phyloP scores from a whole-genome alignment of 2,113 vertebrate genomes.

The Tonatia bakeri region DNA sequence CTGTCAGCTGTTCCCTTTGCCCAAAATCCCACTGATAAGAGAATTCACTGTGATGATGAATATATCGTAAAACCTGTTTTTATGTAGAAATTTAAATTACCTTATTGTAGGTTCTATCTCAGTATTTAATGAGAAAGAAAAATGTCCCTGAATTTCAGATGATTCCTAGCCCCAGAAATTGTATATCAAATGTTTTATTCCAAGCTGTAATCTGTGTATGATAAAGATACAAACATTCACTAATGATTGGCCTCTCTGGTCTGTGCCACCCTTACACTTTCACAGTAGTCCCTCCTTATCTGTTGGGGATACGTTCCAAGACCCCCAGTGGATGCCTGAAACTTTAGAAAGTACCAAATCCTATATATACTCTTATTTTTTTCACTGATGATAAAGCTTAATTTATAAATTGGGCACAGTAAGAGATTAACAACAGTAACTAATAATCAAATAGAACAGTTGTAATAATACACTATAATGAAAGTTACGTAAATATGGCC shows the following conservation, averaged over 20 bases:
- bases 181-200: constrained; percentile 9
- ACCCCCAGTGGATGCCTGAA: neutral
- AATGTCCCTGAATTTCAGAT: constrained; percentile 4
- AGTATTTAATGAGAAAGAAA: neutral
- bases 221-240: neutral
- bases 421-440: neutral
- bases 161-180: neutral
- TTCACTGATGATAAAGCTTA: neutral
- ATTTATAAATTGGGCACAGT: neutral
- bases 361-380: neutral
- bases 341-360: neutral
- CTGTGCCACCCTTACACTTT: neutral
- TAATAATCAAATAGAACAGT: neutral
- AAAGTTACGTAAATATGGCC: neutral
- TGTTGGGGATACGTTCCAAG: neutral
- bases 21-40: neutral
- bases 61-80: neutral
- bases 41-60: neutral
- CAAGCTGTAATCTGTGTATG: neutral
- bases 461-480: neutral
- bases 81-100: neutral
- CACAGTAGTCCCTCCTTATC: neutral
- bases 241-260: neutral
- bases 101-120: neutral
- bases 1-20: neutral